phyloP scores from a whole-genome alignment of 2,113 vertebrate genomes.

The Archocentrus centrarchus region DNA sequence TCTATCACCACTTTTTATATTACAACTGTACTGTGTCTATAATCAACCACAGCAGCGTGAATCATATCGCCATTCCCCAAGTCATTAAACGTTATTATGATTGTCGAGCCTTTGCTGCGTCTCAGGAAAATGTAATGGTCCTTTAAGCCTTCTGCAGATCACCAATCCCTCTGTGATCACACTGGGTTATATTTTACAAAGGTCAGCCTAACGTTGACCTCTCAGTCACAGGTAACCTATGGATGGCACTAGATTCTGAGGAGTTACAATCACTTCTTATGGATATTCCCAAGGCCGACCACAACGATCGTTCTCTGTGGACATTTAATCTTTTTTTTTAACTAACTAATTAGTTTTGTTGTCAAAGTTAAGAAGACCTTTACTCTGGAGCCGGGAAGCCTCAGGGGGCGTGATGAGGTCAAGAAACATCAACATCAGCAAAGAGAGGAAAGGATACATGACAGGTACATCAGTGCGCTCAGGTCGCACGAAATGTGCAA shows the following conservation, averaged over 20 bases:
- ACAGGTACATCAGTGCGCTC: slow-evolving; percentile 26
- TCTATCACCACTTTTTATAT: neutral
- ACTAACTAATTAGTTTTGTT: neutral
- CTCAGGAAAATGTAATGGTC: slow-evolving; percentile 52
- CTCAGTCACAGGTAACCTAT: slow-evolving; percentile 21
- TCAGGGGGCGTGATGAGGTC: neutral
- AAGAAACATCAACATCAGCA: neutral
- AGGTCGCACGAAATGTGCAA: slow-evolving; percentile 23
- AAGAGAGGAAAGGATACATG: neutral
- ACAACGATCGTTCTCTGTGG: neutral
- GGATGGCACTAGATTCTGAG: neutral
- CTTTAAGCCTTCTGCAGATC: slow-evolving; percentile 37
- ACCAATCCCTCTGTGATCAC: slow-evolving; percentile 35
- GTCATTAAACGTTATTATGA: slow-evolving; percentile 61
- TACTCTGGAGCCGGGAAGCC: neutral
- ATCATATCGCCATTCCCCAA: slow-evolving; percentile 20
- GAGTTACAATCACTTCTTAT: neutral
- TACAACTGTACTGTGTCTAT: neutral
- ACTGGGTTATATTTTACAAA: slow-evolving; percentile 14
- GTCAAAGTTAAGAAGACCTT: neutral
- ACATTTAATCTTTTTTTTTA: neutral
- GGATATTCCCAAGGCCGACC: neutral
- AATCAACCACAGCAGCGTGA: slow-evolving; percentile 3
- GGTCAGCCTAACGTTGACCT: neutral
- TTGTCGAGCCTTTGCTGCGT: slow-evolving; percentile 46